Conservation (phyloP, 1,140 invertebrate genomes). For the Pollicipes pollicipes region DNA sequence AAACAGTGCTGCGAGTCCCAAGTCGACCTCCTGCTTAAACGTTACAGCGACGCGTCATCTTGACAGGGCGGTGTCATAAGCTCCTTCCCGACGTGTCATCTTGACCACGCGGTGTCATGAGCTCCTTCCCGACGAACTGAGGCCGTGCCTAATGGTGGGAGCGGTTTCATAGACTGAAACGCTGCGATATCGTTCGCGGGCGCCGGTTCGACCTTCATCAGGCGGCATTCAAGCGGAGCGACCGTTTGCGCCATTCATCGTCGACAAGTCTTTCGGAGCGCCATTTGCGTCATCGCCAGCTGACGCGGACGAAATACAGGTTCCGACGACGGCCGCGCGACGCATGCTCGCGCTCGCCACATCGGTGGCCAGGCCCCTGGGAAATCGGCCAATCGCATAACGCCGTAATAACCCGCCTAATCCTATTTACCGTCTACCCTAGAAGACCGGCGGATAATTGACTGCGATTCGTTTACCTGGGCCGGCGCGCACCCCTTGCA, state of each 20-base stretch:
- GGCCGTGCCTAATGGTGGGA: too few species aligned
- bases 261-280: background rate
- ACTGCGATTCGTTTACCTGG: slow-evolving; percentile 1
- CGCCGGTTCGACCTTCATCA: background rate
- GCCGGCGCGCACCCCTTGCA: background rate
- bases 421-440: background rate
- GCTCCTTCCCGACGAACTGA: too few species aligned
- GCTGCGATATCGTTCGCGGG: too few species aligned
- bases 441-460: background rate
- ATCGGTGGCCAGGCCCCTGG: background rate
- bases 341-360: background rate
- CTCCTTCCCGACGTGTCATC: too few species aligned
- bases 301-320: background rate
- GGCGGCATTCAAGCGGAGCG: background rate
- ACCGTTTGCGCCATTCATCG: background rate
- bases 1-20: too few species aligned
- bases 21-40: too few species aligned
- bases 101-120: too few species aligned
- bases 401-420: background rate
- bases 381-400: background rate
- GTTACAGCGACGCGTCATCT: too few species aligned
- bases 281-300: background rate
- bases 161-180: too few species aligned
- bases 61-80: too few species aligned
- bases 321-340: too few species aligned